Conservation (phyloP, 1,140 invertebrate genomes). For the Halesus radiatus region DNA sequence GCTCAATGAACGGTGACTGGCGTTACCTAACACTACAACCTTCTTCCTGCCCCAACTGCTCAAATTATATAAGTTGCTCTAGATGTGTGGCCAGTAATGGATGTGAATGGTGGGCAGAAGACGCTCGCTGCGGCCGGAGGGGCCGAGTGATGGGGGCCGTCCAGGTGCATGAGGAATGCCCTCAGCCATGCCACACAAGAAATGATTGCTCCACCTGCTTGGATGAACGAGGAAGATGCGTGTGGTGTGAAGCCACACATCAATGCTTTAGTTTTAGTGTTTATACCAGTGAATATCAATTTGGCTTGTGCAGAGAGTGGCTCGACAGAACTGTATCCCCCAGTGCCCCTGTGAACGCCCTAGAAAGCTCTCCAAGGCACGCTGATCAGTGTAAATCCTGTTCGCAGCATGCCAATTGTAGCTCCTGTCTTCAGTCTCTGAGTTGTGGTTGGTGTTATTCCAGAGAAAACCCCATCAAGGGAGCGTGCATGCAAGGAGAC, state of each 20-base stretch:
- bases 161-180: slow-evolving; percentile 75
- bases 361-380: slow-evolving; percentile 59
- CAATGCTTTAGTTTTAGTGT: slow-evolving; percentile 95
- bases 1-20: slow-evolving; percentile 74
- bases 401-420: slow-evolving; percentile 81
- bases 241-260: slow-evolving; percentile 93
- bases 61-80: slow-evolving; percentile 89
- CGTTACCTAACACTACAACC: slow-evolving; percentile 85
- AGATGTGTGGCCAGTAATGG: slow-evolving; percentile 78
- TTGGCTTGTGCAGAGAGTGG: slow-evolving; percentile 93
- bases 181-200: slow-evolving; percentile 81
- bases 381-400: slow-evolving; percentile 87
- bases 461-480: slow-evolving; percentile 87
- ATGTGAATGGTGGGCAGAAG: slow-evolving; percentile 92
- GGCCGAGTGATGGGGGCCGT: slow-evolving; percentile 82
- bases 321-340: slow-evolving; percentile 79
- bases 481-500: slow-evolving; percentile 83
- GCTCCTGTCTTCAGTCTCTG: slow-evolving; percentile 83
- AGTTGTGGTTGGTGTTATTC: slow-evolving; percentile 97
- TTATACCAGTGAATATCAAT: slow-evolving; percentile 94
- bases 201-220: slow-evolving; percentile 86
- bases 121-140: slow-evolving; percentile 85
- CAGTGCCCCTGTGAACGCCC: slow-evolving; percentile 15
- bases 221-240: slow-evolving; percentile 87
- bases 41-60: slow-evolving; percentile 86